Evolutionary conservation across 1,140 invertebrate genomes (phyloP), one percentile per base, ranked within the genome.

Genomic region (Polyergus mexicanus): DNA sequence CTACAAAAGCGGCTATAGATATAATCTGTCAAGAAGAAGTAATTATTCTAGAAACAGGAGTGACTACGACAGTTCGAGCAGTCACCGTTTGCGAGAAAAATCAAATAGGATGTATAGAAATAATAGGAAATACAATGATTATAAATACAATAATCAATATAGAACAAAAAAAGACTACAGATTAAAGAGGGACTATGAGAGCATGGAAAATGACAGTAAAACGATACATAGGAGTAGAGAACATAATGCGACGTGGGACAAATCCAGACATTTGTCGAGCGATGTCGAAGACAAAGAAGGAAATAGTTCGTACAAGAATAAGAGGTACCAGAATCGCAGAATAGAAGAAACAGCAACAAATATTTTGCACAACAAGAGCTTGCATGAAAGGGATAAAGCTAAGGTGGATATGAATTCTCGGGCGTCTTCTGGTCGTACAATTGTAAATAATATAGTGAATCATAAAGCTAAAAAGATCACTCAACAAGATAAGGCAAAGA

Each of bases 91-190:
- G 41, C 72, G 72, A 22, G 63, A 78, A 51, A 60, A 41, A 28
- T 84, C 78, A 25, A 85, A 75, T 16, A 88, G 72, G n/a, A 74
- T 54, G 7, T 78, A 85, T 7, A 80, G 51, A 28, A 60, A 86
- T 38, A 41, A 86, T 38, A 41, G 25, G n/a, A 80, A 68, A 32
- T 68, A 89, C 25, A 44, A 54, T 35, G 60, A 84, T 47, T 83
- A 72, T 60, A 84, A 58, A 51, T 62, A 86, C n/a, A 51, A 60
- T 16, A 74, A 25, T 6, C 75, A 38, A 44, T 56, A 86, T 22
- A 62, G n/a, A 35, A 65, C 47, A 19, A 51, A 51, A 16, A 51
- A 16, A 51, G 47, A 28, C 19, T 69, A 63, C 7, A 72, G 81
- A 28, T 74, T 44, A 38, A 72, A 54, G 22, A 87, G n/a, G 5